phyloP scores from a whole-genome alignment of 1,140 invertebrate species.

The Asobara japonica region DNA sequence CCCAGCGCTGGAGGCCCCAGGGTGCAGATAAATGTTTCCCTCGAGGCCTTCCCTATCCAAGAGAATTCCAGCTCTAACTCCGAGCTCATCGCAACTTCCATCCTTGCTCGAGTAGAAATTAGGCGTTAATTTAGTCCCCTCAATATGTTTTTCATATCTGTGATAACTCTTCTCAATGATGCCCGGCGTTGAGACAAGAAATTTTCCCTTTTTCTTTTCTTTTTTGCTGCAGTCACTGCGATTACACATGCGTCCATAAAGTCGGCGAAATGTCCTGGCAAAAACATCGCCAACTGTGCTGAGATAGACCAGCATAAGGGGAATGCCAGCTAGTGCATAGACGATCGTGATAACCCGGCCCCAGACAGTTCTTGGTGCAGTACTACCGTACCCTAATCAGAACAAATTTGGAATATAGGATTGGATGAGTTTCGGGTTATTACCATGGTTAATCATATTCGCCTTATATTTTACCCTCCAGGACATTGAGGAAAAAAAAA shows the following conservation, averaged over 20 bases:
- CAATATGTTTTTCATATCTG: conserved; percentile 62
- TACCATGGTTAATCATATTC: too few relatives aligned
- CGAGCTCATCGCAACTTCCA: conserved; percentile 57
- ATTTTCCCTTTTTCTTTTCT: conserved; percentile 12
- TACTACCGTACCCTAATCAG: conserved; percentile 89
- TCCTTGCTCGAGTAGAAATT: conserved; percentile 38
- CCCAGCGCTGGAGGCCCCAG: conserved; percentile 54
- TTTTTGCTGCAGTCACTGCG: conserved; percentile 32
- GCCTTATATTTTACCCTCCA: too few relatives aligned
- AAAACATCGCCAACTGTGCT: conserved; percentile 84
- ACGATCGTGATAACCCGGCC: conserved; percentile 86
- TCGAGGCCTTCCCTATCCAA: conserved; percentile 57
- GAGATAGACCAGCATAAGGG: conserved; percentile 89
- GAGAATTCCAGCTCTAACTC: conserved; percentile 52
- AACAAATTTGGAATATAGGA: too few relatives aligned
- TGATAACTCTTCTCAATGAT: conserved; percentile 43
- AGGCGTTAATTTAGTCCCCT: conserved; percentile 43
- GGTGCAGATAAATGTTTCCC: conserved; percentile 52
- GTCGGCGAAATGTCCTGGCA: conserved; percentile 68
- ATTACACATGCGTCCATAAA: conserved; percentile 68
- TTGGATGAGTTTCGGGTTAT: neutral
- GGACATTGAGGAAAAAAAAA: too few relatives aligned
- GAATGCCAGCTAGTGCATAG: conserved; percentile 90
- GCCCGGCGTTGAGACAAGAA: conserved; percentile 25
- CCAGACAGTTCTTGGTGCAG: conserved; percentile 88